Conservation (phyloP, 2,113 vertebrate genomes). For the Pitta sordida region DNA sequence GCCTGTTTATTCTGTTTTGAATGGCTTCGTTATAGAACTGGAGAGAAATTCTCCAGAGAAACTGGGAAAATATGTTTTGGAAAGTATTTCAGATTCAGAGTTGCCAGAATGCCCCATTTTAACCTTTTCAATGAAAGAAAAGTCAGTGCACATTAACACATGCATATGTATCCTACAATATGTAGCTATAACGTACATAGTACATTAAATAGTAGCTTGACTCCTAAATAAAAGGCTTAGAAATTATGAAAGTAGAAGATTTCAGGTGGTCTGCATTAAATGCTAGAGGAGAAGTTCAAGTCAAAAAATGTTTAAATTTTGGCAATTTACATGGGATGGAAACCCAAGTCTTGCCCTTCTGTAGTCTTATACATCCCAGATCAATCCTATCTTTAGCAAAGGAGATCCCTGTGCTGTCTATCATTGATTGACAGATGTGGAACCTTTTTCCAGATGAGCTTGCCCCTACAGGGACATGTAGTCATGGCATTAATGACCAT, state of each 20-base stretch:
- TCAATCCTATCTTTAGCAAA: neutral
- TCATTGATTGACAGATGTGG: neutral
- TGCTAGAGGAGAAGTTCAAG: neutral
- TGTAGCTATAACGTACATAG: neutral
- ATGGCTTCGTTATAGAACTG: constrained; percentile 11
- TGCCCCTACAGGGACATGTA: rapidly evolving
- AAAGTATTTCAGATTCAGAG: neutral
- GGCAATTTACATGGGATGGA: neutral
- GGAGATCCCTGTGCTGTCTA: neutral
- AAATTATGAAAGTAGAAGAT: neutral
- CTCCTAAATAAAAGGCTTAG: neutral
- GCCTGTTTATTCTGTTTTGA: constrained; percentile 15
- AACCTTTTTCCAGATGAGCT: neutral
- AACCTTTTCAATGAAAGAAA: neutral
- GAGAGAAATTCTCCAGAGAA: neutral
- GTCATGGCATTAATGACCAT: neutral
- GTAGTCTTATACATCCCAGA: neutral
- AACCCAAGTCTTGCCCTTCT: neutral
- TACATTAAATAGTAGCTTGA: neutral
- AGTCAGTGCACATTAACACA: neutral
- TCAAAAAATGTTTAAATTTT: neutral
- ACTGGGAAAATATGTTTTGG: neutral
- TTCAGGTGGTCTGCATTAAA: neutral
- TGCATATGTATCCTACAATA: neutral
- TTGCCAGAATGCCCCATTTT: neutral